Evolutionary conservation across 1,140 invertebrate species (phyloP).

Genomic region (Zaprionus inermis): DNA sequence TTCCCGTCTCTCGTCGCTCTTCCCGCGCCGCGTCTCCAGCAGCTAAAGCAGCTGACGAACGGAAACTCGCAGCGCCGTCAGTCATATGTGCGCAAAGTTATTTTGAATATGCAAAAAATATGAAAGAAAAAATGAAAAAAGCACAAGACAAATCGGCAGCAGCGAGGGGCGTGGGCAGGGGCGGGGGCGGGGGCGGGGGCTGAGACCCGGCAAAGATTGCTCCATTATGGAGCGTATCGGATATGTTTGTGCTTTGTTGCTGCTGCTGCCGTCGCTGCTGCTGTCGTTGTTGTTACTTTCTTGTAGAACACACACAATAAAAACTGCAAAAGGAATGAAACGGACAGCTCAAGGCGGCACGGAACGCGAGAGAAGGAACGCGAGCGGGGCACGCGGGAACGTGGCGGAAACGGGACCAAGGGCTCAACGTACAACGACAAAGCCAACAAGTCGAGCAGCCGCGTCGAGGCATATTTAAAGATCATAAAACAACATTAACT

Average conservation of each 20-base stretch:
- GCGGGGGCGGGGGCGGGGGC: not conserved
- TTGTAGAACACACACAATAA: conserved; percentile 73
- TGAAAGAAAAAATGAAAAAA: conserved; percentile 43
- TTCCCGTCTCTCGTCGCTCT: conserved; percentile 4
- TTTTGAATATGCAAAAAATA: conserved; percentile 81
- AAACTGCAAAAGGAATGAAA: conserved; percentile 28
- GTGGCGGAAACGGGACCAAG: conserved; percentile 44
- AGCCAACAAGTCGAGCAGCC: conserved; percentile 77
- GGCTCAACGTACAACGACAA: conserved; percentile 59
- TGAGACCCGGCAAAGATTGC: conserved; percentile 44
- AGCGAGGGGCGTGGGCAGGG: not conserved
- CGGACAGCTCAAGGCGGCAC: conserved; percentile 7
- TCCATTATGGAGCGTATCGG: conserved; percentile 55
- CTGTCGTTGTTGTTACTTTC: conserved; percentile 66
- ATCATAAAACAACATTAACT: conserved; percentile 77
- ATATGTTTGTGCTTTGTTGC: conserved; percentile 37
- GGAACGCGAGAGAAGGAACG: not conserved
- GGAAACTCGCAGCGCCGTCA: conserved; percentile 72
- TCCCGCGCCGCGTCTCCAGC: too few relatives aligned
- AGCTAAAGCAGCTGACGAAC: conserved; percentile 70
- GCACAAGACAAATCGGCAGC: conserved; percentile 38
- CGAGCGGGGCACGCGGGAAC: conserved; percentile 6
- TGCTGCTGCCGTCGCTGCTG: conserved; percentile 34
- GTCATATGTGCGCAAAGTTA: conserved; percentile 74
- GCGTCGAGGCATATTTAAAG: conserved; percentile 67